Evolutionary conservation across 2,888 invertebrate species (phyloP).

Genomic region (Eumacrocentrus americanus): DNA sequence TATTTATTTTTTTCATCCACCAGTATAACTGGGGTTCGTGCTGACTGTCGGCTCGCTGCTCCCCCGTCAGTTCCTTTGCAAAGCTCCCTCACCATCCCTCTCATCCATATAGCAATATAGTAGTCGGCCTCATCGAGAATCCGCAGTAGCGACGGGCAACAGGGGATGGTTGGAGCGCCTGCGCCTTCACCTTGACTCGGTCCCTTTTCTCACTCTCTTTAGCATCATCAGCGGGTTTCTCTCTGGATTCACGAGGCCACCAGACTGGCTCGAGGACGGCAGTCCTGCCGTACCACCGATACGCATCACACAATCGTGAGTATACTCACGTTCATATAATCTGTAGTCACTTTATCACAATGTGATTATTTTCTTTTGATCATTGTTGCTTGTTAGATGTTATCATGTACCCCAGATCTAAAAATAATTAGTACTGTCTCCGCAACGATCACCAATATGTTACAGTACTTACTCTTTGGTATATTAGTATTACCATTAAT

Average conservation of each 20-base stretch:
- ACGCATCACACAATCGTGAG: conserved; percentile 60
- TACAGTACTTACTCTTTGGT: too few relatives aligned
- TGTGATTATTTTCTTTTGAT: background rate
- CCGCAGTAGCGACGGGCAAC: background rate
- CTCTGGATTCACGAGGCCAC: conserved; percentile 47
- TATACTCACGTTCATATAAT: conserved; percentile 37
- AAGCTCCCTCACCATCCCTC: conserved; percentile 14
- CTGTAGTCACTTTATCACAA: conserved; percentile 25
- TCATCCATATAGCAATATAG: background rate
- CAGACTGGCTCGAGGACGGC: conserved; percentile 52
- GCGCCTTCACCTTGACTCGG: conserved; percentile 29
- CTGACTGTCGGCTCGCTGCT: background rate
- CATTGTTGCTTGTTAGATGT: too few relatives aligned
- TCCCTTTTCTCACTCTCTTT: conserved; percentile 13
- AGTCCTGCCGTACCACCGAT: conserved; percentile 60
- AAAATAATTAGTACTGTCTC: too few relatives aligned
- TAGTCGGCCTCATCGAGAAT: background rate
- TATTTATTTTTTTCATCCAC: background rate
- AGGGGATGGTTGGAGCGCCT: conserved; percentile 33
- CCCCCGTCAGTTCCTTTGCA: background rate
- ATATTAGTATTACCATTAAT: too few relatives aligned
- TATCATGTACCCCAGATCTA: too few relatives aligned
- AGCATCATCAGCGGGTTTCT: conserved; percentile 22
- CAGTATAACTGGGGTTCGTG: background rate
- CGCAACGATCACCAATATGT: too few relatives aligned